Base-by-base conservation (phyloP, 2,113 vertebrate genomes). In the Pycnonotus jocosus region DNA sequence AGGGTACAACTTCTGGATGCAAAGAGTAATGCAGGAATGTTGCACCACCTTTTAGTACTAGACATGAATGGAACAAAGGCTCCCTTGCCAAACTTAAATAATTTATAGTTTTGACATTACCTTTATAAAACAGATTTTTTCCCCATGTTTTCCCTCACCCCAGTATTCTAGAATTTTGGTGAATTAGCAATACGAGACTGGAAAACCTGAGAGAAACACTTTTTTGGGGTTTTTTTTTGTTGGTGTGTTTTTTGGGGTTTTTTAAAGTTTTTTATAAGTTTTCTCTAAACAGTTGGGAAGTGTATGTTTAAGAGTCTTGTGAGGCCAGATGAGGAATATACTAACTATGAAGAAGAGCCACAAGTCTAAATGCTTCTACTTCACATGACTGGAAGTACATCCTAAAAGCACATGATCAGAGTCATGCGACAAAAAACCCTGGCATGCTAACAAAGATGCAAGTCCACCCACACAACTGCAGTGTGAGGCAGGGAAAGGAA, bases 111-210 rank as follows among this genome's bases (percentile, higher is more conserved):
- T 76, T 74, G 31, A 74, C 7, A 50, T 3, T 38, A 61, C 7
- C 17, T 58, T 37, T 25, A 45, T 9, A 69, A 53, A 30, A 5
- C 1, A 73, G 2, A 69, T 21, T 58, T 65, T 72, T 12, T 11
- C 6, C 3, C 37, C 10, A 64, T 12, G 9, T 83, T 53, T 23
- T 19, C 28, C 7, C 10, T 12, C 9, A 44, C 1, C 0, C 6
- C 12, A 37, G 14, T 62, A 47, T 18, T 70, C 10, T 11, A 81
- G 5, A 89, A 4, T 9, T 78, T n/a, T 0, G 45, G 13, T 23
- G 20, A 90, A 53, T 23, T 31, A 56, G 20, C 30, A 65, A 50
- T 44, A 38, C 1, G 9, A 54, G 35, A 79, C 61, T 2, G 3
- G 23, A 72, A 48, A 54, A 50, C 4, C 12, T n/a, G 66, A 40